These are phyloP conservation scores for Rhopalosiphum maidis DNA, from an alignment of 1,140 invertebrate genomes.

Conservation along the genomic window DNA sequence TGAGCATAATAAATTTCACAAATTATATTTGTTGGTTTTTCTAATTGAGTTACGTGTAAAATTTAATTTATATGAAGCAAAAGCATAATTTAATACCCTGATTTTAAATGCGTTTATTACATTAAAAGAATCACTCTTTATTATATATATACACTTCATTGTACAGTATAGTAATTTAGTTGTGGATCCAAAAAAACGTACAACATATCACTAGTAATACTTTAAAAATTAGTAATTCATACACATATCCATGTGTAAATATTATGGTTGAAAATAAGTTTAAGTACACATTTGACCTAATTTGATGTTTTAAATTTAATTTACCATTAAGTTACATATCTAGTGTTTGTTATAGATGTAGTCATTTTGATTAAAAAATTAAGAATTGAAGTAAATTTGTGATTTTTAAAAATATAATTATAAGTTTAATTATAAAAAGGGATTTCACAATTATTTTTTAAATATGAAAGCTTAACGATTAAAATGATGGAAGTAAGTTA, in stretches of 20 bases:
- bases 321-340: neutral
- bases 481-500: neutral
- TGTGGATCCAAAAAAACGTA: neutral
- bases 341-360: neutral
- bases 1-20: neutral
- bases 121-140: neutral
- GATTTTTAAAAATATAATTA: neutral
- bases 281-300: neutral
- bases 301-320: neutral
- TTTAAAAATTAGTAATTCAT: constrained; percentile 6
- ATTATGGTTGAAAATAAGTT: neutral
- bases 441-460: neutral
- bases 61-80: too few relatives aligned
- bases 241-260: neutral
- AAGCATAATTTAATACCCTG: neutral
- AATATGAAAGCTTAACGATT: neutral
- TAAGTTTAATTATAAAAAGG: neutral
- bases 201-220: neutral
- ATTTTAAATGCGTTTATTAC: neutral
- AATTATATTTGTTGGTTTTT: neutral
- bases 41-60: neutral
- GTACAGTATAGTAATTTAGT: neutral
- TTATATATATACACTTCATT: neutral
- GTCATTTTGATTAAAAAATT: neutral
- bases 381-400: neutral